These are phyloP conservation scores for Barypeithes pellucidus DNA, from an alignment of 2,888 invertebrate genomes.

Conservation along the genomic window DNA sequence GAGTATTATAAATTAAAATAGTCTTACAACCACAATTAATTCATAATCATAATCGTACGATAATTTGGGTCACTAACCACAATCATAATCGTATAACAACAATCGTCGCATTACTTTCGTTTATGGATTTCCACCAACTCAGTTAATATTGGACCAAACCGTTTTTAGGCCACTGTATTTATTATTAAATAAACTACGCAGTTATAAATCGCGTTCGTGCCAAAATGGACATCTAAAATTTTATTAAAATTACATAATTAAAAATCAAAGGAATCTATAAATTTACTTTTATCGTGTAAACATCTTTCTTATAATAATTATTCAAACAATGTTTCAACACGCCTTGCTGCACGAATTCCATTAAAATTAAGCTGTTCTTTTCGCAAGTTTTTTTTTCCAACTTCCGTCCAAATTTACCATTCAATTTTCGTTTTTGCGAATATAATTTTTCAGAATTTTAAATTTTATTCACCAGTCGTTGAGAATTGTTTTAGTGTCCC, in stretches of 20 bases:
- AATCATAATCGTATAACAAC: too few species aligned
- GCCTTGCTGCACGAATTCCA: background rate
- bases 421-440: background rate
- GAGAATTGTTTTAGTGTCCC: too few species aligned
- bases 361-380: slow-evolving; percentile 5
- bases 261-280: background rate
- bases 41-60: too few species aligned
- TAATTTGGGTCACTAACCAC: too few species aligned
- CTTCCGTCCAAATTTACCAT: background rate
- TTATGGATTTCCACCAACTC: too few species aligned
- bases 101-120: too few species aligned
- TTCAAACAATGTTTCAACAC: slow-evolving; percentile 1
- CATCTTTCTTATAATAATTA: background rate
- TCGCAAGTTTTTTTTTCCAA: background rate
- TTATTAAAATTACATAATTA: slow-evolving; percentile 12
- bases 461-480: too few species aligned
- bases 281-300: background rate
- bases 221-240: background rate
- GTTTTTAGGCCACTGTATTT: background rate
- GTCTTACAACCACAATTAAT: too few species aligned
- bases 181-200: slow-evolving; percentile 1
- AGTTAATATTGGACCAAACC: too few species aligned
- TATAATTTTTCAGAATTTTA: too few species aligned
- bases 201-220: background rate
- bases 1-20: too few species aligned